Conservation (phyloP, 2,797 vertebrate genomes). For the Enteromius unitaeniatus region DNA sequence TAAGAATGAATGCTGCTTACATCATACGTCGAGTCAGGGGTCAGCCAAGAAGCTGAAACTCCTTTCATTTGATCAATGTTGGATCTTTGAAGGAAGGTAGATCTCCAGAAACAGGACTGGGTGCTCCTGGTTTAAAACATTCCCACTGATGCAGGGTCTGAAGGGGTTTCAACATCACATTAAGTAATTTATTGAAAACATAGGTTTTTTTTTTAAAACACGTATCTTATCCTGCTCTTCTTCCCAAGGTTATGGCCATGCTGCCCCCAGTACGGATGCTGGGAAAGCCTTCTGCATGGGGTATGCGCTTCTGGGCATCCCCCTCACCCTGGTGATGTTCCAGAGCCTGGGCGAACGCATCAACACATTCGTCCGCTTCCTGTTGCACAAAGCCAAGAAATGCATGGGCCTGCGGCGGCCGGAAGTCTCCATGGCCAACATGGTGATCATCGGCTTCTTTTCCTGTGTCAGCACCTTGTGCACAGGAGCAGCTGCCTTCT, state of each 20-base stretch:
- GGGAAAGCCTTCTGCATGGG: slow-evolving; percentile 99
- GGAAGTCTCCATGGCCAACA: slow-evolving; percentile 97
- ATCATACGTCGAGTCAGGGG: too few species aligned
- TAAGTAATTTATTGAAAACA: background rate
- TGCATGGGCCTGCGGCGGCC: slow-evolving; percentile 88
- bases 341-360: slow-evolving; percentile 97
- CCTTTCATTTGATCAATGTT: background rate
- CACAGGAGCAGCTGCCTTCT: slow-evolving; percentile 90
- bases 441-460: slow-evolving; percentile 96
- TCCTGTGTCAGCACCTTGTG: slow-evolving; percentile 94
- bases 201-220: background rate
- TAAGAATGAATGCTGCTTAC: too few species aligned
- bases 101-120: background rate
- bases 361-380: slow-evolving; percentile 92
- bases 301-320: slow-evolving; percentile 96
- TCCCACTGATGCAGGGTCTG: background rate
- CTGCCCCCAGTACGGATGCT: slow-evolving; percentile 93
- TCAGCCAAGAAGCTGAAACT: too few species aligned
- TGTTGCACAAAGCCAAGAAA: slow-evolving; percentile 92
- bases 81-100: background rate
- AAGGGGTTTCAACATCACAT: background rate
- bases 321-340: slow-evolving; percentile 97
- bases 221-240: slow-evolving; percentile 36
- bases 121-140: background rate
- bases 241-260: slow-evolving; percentile 90